A percentile compares a stretch with the other conserved stretches of the same genome.
These are phyloP conservation scores for Heliothis peltigera DNA, from an alignment of 2,888 invertebrate genomes.

Conservation along the genomic window DNA sequence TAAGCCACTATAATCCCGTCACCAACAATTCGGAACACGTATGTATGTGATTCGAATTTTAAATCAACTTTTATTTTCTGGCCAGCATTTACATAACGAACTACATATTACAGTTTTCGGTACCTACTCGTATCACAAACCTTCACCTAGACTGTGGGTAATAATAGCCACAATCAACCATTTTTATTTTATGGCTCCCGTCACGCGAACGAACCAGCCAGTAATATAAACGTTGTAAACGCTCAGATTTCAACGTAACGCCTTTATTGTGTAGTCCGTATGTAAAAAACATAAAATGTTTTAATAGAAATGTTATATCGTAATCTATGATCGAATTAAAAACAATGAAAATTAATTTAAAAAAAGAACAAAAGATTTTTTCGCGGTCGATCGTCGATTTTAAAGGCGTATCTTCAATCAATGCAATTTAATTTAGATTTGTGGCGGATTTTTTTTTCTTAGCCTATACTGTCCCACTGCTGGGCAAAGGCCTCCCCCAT, in stretches of 20 bases:
- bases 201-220: slow-evolving; percentile 30
- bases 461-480: too few species aligned
- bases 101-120: background rate
- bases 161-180: slow-evolving; percentile 3
- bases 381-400: too few species aligned
- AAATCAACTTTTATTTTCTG: too few species aligned
- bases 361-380: too few species aligned
- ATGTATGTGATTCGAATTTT: too few species aligned
- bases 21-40: too few species aligned
- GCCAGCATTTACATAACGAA: too few species aligned
- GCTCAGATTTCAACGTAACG: slow-evolving; percentile 9
- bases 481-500: too few species aligned
- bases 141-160: background rate
- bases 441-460: too few species aligned
- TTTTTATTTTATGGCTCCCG: slow-evolving; percentile 40
- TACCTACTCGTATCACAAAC: background rate
- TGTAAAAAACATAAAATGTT: slow-evolving; percentile 4
- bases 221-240: slow-evolving; percentile 24
- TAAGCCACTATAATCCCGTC: too few species aligned
- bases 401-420: too few species aligned
- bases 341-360: background rate
- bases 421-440: too few species aligned
- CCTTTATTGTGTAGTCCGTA: slow-evolving; percentile 20
- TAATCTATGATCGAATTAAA: background rate
- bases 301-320: background rate